A percentile compares a stretch with the other conserved stretches of the same genome.
Conservation (phyloP, 2,888 invertebrate species). For the Scaptomyza caliginosa region DNA sequence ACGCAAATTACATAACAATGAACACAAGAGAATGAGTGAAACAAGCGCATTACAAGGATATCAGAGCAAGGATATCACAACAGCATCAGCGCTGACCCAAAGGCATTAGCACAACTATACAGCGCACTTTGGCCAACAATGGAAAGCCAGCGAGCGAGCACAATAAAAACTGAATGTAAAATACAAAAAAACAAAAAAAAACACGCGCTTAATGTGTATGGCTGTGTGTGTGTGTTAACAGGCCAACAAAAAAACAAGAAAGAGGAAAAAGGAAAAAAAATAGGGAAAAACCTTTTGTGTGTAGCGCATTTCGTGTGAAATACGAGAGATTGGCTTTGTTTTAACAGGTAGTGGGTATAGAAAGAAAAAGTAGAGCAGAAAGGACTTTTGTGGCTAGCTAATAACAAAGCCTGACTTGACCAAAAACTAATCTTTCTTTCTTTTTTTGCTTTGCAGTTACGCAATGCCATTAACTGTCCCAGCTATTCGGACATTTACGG, state of each 20-base stretch:
- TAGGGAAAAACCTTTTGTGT: conserved; percentile 30
- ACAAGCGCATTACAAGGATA: conserved; percentile 77
- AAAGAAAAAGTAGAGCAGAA: not conserved
- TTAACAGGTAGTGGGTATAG: conserved; percentile 20
- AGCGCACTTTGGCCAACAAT: conserved; percentile 29
- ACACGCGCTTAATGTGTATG: conserved; percentile 33
- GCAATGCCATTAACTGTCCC: conserved; percentile 74
- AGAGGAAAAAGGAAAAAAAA: not conserved
- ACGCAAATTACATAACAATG: conserved; percentile 73
- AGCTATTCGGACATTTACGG: conserved; percentile 72
- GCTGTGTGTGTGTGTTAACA: conserved; percentile 42
- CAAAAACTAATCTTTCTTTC: conserved; percentile 55
- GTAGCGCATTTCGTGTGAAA: conserved; percentile 49
- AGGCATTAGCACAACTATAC: conserved; percentile 60
- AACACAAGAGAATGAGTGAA: conserved; percentile 26
- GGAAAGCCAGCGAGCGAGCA: conserved; percentile 30
- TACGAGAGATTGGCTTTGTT: conserved; percentile 22
- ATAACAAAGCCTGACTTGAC: conserved; percentile 38
- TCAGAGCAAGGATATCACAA: conserved; percentile 26
- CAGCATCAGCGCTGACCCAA: conserved; percentile 57
- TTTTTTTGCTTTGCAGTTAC: conserved; percentile 48
- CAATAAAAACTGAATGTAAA: conserved; percentile 31
- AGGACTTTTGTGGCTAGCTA: conserved; percentile 10
- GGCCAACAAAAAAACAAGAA: conserved; percentile 12
- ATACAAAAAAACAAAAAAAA: too few species aligned